Conservation (phyloP, 2,113 vertebrate genomes). For the Chrysemys picta region DNA sequence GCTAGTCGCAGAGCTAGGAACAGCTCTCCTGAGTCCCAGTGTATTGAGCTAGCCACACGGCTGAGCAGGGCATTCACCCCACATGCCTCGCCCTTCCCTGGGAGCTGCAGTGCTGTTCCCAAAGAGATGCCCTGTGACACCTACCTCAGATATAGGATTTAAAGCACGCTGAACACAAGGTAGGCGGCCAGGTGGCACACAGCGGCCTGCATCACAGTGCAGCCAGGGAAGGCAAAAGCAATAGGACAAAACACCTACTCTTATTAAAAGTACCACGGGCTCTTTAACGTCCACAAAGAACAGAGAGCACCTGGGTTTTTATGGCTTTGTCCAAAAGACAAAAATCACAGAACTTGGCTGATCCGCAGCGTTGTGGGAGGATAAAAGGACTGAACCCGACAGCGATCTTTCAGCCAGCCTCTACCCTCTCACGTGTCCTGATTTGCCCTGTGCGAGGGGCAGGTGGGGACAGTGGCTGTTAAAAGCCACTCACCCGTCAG, state of each 20-base stretch:
- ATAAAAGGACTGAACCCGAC: background rate
- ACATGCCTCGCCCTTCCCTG: background rate
- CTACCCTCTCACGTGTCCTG: background rate
- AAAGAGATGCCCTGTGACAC: background rate
- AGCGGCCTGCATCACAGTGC: background rate
- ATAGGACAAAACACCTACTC: background rate
- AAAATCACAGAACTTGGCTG: background rate
- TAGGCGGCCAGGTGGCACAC: background rate
- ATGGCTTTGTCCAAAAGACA: background rate
- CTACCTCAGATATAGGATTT: background rate
- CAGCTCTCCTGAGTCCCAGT: background rate
- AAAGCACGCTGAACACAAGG: background rate
- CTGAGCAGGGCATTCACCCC: background rate
- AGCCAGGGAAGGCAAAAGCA: background rate
- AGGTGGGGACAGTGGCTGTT: background rate
- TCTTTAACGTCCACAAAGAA: background rate
- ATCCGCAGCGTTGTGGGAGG: background rate
- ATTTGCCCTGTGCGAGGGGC: background rate
- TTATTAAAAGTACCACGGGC: background rate
- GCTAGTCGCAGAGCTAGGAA: background rate
- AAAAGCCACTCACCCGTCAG: background rate
- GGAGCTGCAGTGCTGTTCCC: background rate
- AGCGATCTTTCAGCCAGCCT: background rate
- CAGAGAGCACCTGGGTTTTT: background rate
- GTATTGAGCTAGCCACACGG: rapidly evolving